Conservation (phyloP, 2,888 invertebrate genomes). For the Scrobipalpa costella region DNA sequence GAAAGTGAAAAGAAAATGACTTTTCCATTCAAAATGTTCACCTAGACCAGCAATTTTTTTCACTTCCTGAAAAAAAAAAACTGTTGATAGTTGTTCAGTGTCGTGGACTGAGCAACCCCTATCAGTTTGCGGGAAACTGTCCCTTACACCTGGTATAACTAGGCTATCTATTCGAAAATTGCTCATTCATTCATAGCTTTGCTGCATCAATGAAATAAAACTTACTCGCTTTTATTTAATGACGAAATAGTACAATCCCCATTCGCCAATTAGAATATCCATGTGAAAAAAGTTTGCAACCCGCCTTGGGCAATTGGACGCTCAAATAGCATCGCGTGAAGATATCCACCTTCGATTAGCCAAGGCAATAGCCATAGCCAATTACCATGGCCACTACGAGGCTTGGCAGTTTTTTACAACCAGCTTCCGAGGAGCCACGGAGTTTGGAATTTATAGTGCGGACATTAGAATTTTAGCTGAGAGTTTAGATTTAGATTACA, state of each 20-base stretch:
- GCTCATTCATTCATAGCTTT: not conserved
- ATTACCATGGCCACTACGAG: constrained; percentile 36
- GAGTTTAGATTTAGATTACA: not conserved
- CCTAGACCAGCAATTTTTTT: too few relatives aligned
- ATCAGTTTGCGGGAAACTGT: too few relatives aligned
- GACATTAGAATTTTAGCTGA: too few relatives aligned
- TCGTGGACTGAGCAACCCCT: too few relatives aligned
- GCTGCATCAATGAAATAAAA: not conserved
- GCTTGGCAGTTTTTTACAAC: constrained; percentile 10
- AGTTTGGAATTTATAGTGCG: not conserved
- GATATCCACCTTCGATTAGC: constrained; percentile 26
- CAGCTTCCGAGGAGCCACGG: not conserved
- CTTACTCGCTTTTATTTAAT: not conserved
- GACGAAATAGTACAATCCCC: not conserved
- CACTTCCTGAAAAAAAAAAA: too few relatives aligned
- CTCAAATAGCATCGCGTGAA: constrained; percentile 24
- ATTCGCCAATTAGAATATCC: constrained; percentile 8
- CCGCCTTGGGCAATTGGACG: not conserved
- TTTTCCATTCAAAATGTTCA: too few relatives aligned
- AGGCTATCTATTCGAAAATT: too few relatives aligned
- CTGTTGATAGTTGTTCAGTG: too few relatives aligned
- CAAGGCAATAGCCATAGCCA: constrained; percentile 30
- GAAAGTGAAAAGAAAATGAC: too few relatives aligned
- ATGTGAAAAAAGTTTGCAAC: constrained; percentile 16
- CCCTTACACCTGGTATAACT: too few relatives aligned